A percentile compares a stretch with the other conserved stretches of the same genome.
Conservation (phyloP, 2,113 vertebrate species). For the Tyto alba region DNA sequence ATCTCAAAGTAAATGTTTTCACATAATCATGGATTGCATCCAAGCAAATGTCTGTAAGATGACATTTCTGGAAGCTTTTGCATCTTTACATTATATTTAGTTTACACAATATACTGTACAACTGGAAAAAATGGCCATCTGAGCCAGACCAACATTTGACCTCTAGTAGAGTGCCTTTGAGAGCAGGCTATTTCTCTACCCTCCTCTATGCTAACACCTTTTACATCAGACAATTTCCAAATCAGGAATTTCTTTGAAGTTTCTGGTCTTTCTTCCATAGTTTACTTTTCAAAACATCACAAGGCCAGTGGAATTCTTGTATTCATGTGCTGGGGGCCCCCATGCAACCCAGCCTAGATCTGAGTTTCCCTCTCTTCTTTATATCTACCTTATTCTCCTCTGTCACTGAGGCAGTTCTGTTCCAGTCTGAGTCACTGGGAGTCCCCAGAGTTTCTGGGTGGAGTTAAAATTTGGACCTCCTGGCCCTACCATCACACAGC, state of each 20-base stretch:
- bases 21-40: conserved; percentile 64
- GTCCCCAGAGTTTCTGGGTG: neutral
- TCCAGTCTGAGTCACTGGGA: neutral
- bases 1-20: conserved; percentile 71
- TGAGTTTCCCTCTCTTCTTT: neutral
- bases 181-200: conserved; percentile 45
- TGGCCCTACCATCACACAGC: neutral
- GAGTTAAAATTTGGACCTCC: neutral
- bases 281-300: conserved; percentile 68
- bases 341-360: conserved; percentile 6
- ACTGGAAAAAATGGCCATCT: conserved; percentile 42
- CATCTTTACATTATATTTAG: conserved; percentile 64
- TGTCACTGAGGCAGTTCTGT: neutral
- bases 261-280: conserved; percentile 44
- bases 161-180: conserved; percentile 57
- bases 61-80: conserved; percentile 66
- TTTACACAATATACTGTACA: conserved; percentile 63
- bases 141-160: conserved; percentile 58
- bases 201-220: conserved; percentile 54
- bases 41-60: conserved; percentile 61
- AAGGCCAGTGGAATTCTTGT: conserved; percentile 49
- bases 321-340: conserved; percentile 42
- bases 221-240: conserved; percentile 68
- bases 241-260: conserved; percentile 69
- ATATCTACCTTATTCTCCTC: neutral